Percentiles rank a stretch among this genome's conserved stretches.
These are phyloP conservation scores for Torymus aiolomorphi DNA, from an alignment of 2,888 invertebrate species.

Conservation along the genomic window DNA sequence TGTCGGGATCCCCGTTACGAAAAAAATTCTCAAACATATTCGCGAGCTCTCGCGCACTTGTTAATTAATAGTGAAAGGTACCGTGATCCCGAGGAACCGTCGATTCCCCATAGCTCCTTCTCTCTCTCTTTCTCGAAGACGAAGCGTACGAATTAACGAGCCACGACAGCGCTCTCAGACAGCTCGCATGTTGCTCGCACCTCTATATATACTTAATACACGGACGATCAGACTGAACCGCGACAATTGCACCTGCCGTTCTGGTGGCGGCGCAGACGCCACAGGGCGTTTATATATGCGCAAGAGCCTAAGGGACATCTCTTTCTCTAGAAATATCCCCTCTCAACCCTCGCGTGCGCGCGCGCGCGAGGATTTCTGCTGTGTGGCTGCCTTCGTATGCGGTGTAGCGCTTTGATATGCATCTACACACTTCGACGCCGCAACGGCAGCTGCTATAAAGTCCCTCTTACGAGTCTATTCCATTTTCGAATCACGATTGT, in stretches of 20 bases:
- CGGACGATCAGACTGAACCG: not conserved
- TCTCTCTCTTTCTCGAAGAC: too few species aligned
- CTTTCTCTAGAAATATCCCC: conserved; percentile 15
- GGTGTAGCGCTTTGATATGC: not conserved
- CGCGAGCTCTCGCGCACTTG: not conserved
- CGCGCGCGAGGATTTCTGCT: too few species aligned
- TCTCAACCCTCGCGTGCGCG: conserved; percentile 30
- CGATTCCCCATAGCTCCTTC: not conserved
- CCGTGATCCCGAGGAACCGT: conserved; percentile 26
- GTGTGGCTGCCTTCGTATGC: not conserved
- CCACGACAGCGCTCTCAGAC: too few species aligned
- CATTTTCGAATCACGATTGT: conserved; percentile 42
- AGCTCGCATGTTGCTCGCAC: conserved; percentile 3
- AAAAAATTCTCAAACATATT: not conserved
- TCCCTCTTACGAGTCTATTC: conserved; percentile 28
- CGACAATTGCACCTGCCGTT: conserved; percentile 15
- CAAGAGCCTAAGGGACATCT: conserved; percentile 28
- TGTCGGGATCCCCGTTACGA: too few species aligned
- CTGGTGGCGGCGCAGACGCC: not conserved
- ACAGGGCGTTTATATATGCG: conserved; percentile 24
- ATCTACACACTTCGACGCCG: not conserved
- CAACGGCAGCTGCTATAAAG: not conserved
- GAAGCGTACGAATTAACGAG: too few species aligned
- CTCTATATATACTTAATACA: too few species aligned
- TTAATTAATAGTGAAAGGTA: not conserved